Conservation (phyloP, 2,113 vertebrate genomes). For the Prolemur simus region DNA sequence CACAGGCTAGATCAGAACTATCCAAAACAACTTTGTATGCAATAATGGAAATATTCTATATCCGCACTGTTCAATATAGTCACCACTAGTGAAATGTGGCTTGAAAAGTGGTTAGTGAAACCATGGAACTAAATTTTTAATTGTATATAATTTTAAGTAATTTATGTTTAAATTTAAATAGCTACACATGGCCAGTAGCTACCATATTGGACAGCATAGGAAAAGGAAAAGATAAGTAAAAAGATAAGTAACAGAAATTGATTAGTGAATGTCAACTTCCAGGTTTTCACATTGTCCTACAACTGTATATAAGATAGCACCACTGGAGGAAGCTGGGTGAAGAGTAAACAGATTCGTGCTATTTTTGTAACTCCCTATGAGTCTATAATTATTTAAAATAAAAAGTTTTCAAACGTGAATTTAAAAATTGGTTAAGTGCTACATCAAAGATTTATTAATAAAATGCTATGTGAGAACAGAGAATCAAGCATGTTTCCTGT, state of each 20-base stretch:
- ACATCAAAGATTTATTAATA: background rate
- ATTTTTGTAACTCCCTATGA: background rate
- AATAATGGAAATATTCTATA: background rate
- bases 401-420: background rate
- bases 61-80: background rate
- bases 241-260: background rate
- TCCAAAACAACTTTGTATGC: background rate
- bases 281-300: background rate
- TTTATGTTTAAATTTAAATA: background rate
- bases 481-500: background rate
- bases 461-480: background rate
- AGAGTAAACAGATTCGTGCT: background rate
- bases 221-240: background rate
- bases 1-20: background rate
- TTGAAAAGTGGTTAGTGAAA: background rate
- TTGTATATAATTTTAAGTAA: conserved; percentile 5
- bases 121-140: background rate
- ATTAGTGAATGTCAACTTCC: background rate
- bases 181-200: background rate
- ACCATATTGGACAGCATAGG: background rate
- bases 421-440: background rate
- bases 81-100: background rate
- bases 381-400: background rate
- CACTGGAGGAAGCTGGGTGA: background rate
- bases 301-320: background rate